phyloP scores from a whole-genome alignment of 2,888 invertebrate species.

The Nomada fucata region DNA sequence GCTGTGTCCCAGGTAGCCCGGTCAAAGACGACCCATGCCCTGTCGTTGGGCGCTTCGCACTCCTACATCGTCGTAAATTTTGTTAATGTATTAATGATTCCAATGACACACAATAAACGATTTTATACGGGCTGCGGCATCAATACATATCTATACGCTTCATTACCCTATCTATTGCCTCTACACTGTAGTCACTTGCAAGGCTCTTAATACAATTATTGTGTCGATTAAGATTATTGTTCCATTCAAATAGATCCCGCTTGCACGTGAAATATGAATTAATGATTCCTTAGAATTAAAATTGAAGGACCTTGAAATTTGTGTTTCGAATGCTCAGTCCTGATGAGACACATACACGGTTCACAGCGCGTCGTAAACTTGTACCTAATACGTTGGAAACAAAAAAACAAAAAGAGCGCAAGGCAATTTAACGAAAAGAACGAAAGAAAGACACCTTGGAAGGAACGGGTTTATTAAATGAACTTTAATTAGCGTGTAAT shows the following conservation, averaged over 20 bases:
- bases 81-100: slow-evolving; percentile 73
- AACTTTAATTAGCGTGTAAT: slow-evolving; percentile 51
- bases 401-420: slow-evolving; percentile 3
- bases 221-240: slow-evolving; percentile 71
- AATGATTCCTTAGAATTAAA: slow-evolving; percentile 23
- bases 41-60: too few relatives aligned
- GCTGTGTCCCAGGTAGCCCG: too few relatives aligned
- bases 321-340: slow-evolving; percentile 12
- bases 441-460: slow-evolving; percentile 1
- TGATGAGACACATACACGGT: slow-evolving; percentile 10
- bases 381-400: slow-evolving; percentile 17
- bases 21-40: too few relatives aligned
- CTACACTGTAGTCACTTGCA: slow-evolving; percentile 50
- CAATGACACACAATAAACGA: slow-evolving; percentile 60
- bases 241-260: slow-evolving; percentile 61
- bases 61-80: slow-evolving; percentile 26
- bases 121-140: slow-evolving; percentile 64
- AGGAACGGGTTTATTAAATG: slow-evolving; percentile 51
- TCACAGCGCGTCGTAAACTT: slow-evolving; percentile 9
- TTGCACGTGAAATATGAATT: slow-evolving; percentile 41
- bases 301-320: too few relatives aligned
- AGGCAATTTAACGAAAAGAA: slow-evolving; percentile 31
- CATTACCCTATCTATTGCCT: slow-evolving; percentile 58
- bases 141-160: slow-evolving; percentile 61
- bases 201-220: slow-evolving; percentile 67